These are phyloP conservation scores for Pantherophis alleghaniensis DNA, from an alignment of 2,797 vertebrate species.

Conservation along the genomic window DNA sequence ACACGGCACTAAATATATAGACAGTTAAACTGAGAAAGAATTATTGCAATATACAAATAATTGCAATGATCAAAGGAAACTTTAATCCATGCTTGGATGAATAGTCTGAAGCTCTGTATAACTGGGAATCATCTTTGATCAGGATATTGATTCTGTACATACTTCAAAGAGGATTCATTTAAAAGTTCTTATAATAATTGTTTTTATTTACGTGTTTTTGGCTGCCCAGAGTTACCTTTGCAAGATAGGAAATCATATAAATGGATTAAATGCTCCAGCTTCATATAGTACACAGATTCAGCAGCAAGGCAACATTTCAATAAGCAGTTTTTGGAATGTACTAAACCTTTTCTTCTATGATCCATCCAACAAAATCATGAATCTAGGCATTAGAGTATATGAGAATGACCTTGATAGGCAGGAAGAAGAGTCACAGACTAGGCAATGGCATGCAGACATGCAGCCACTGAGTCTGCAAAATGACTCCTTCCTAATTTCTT, in stretches of 20 bases:
- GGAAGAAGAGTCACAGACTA: background rate
- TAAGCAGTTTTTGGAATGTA: background rate
- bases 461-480: background rate
- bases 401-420: background rate
- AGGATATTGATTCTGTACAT: background rate
- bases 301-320: background rate
- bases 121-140: background rate
- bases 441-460: background rate
- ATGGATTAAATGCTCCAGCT: background rate
- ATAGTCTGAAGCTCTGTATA: background rate
- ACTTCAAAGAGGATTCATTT: background rate
- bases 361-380: background rate
- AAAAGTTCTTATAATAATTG: background rate
- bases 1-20: background rate
- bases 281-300: background rate
- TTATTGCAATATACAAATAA: background rate
- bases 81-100: background rate
- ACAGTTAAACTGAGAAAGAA: background rate
- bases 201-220: background rate
- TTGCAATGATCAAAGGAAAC: background rate
- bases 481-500: background rate
- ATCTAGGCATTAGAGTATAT: background rate
- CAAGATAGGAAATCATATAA: background rate
- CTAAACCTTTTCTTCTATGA: background rate
- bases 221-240: background rate